phyloP scores from a whole-genome alignment of 1,140 invertebrate genomes.

The Sitophilus oryzae region DNA sequence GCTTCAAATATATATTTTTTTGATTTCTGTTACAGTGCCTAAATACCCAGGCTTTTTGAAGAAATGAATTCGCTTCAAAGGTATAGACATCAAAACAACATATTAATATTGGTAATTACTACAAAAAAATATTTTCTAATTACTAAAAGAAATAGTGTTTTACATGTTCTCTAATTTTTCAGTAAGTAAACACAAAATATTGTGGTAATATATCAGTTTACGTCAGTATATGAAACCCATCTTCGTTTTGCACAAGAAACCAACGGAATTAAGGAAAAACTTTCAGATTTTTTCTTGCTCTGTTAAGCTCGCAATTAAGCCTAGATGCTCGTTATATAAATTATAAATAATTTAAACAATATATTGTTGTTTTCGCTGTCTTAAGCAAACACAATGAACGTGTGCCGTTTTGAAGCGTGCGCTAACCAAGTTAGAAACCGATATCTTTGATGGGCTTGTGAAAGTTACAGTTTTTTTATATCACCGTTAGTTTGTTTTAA shows the following conservation, averaged over 20 bases:
- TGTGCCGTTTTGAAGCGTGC: conserved; percentile 23
- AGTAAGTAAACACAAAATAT: too few species aligned
- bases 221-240: not conserved
- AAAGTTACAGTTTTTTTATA: not conserved
- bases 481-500: too few species aligned
- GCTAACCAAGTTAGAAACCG: not conserved
- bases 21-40: too few species aligned
- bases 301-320: conserved; percentile 23
- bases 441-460: not conserved
- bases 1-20: too few species aligned
- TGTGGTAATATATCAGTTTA: not conserved
- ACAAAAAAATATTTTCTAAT: too few species aligned
- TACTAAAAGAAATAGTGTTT: too few species aligned
- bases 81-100: too few species aligned
- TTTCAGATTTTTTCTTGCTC: conserved; percentile 25
- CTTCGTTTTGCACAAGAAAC: conserved; percentile 12
- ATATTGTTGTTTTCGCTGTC: conserved; percentile 24
- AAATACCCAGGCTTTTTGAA: too few species aligned
- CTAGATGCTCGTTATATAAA: conserved; percentile 25
- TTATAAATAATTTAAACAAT: conserved; percentile 28
- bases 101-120: too few species aligned
- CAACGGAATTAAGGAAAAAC: conserved; percentile 20
- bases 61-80: too few species aligned
- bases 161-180: too few species aligned
- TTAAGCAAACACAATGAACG: conserved; percentile 26